Evolutionary conservation across 2,113 vertebrate species (phyloP).

Genomic region (Plecotus auritus): DNA sequence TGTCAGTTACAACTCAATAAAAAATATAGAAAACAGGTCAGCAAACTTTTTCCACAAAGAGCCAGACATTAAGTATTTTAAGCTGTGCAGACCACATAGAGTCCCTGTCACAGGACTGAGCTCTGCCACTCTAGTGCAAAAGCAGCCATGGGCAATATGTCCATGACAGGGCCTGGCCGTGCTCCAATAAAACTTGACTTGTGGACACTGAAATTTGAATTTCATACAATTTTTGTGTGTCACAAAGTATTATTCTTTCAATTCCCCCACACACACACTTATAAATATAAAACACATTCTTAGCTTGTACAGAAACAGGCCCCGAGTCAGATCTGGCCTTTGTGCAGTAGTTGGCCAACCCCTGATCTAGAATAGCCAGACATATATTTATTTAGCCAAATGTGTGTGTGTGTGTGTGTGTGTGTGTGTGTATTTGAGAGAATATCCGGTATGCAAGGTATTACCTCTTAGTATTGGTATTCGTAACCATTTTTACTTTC

Average conservation of each 20-base stretch:
- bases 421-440: background rate
- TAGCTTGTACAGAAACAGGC: background rate
- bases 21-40: background rate
- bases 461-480: background rate
- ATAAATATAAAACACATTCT: background rate
- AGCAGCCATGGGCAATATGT: background rate
- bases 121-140: background rate
- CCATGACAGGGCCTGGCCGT: background rate
- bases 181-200: conserved; percentile 4
- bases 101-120: background rate
- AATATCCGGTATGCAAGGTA: background rate
- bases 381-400: background rate
- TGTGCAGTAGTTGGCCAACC: background rate
- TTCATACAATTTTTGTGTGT: conserved; percentile 12
- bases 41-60: background rate
- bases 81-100: background rate
- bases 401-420: background rate
- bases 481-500: background rate
- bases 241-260: background rate
- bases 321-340: background rate
- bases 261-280: background rate
- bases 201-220: background rate
- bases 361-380: background rate
- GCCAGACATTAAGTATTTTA: conserved; percentile 6
- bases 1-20: background rate